Evolutionary conservation across 1,140 invertebrate species (phyloP).

Genomic region (Drosophila saltans): DNA sequence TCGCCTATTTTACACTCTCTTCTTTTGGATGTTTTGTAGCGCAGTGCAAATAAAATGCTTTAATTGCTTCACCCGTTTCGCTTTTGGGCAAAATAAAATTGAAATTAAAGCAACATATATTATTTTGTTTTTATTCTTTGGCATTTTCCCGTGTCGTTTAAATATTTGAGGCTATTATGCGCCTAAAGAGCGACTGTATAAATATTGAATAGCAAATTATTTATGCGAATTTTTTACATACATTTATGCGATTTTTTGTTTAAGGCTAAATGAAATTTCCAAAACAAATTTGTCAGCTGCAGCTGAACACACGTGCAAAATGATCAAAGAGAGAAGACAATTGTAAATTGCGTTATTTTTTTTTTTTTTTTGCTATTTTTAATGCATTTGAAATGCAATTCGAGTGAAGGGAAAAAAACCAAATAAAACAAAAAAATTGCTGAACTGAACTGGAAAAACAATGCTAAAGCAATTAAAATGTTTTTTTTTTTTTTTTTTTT

Average conservation of each 20-base stretch:
- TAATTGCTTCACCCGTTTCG: slow-evolving; percentile 26
- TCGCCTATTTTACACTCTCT: not conserved
- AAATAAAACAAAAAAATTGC: slow-evolving; percentile 12
- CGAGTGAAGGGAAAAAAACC: slow-evolving; percentile 14
- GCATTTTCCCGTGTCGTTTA: not conserved
- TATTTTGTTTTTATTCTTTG: slow-evolving; percentile 10
- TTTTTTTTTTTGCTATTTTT: no score
- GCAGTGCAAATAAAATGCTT: slow-evolving; percentile 37
- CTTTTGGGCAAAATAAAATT: slow-evolving; percentile 25
- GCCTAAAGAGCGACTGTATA: slow-evolving; percentile 20
- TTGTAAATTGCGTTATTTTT: slow-evolving; percentile 54
- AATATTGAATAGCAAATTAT: slow-evolving; percentile 40
- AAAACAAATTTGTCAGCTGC: slow-evolving; percentile 58
- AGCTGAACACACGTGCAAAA: slow-evolving; percentile 43
- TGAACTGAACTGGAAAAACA: slow-evolving; percentile 45
- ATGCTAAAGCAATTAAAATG: slow-evolving; percentile 64
- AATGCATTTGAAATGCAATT: slow-evolving; percentile 49
- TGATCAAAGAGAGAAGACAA: slow-evolving; percentile 33
- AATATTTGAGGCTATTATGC: slow-evolving; percentile 35
- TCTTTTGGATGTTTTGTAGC: not conserved
- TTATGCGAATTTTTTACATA: slow-evolving; percentile 59
- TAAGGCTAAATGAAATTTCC: slow-evolving; percentile 17
- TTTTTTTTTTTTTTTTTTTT: slow-evolving; percentile 30
- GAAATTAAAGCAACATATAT: slow-evolving; percentile 24
- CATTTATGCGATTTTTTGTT: slow-evolving; percentile 43